Evolutionary conservation across 2,113 vertebrate genomes (phyloP).

Genomic region (Motacilla tschutschensis): DNA sequence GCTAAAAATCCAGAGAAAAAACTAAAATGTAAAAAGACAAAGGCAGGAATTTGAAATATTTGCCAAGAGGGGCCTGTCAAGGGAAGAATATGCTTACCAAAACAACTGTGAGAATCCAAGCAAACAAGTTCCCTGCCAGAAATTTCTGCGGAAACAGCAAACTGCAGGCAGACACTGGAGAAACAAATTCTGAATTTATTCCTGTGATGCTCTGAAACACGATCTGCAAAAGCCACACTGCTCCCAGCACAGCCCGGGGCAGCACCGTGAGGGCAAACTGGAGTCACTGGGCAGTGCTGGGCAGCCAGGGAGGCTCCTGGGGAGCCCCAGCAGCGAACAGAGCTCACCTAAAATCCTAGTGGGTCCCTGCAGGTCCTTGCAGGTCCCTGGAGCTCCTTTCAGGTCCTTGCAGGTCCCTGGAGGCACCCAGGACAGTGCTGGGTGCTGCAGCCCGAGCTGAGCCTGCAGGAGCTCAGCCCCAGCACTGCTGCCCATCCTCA

Average conservation of each 20-base stretch:
- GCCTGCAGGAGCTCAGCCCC: too few relatives aligned
- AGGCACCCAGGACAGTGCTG: too few relatives aligned
- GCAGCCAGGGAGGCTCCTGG: not conserved
- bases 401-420: too few relatives aligned
- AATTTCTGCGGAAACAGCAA: slow-evolving; percentile 30
- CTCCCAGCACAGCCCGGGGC: not conserved
- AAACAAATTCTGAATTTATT: not conserved
- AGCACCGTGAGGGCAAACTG: fast-evolving
- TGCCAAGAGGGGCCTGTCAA: slow-evolving; percentile 44
- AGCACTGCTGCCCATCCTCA: too few relatives aligned
- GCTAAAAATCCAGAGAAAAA: slow-evolving; percentile 9
- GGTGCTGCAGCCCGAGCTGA: not conserved
- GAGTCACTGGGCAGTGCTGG: fast-evolving
- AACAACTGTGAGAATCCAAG: slow-evolving; percentile 43
- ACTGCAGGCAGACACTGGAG: slow-evolving; percentile 1
- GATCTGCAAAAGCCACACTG: not conserved
- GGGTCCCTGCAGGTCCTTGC: too few relatives aligned
- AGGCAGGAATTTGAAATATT: slow-evolving; percentile 34
- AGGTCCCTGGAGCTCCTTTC: too few relatives aligned
- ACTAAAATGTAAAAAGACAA: not conserved
- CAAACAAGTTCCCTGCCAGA: slow-evolving; percentile 33
- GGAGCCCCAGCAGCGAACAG: not conserved
- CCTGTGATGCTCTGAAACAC: not conserved
- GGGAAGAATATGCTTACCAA: slow-evolving; percentile 38
- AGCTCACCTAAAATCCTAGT: fast-evolving